Conservation (phyloP, 2,888 invertebrate genomes). For the Deroplatys truncata region DNA sequence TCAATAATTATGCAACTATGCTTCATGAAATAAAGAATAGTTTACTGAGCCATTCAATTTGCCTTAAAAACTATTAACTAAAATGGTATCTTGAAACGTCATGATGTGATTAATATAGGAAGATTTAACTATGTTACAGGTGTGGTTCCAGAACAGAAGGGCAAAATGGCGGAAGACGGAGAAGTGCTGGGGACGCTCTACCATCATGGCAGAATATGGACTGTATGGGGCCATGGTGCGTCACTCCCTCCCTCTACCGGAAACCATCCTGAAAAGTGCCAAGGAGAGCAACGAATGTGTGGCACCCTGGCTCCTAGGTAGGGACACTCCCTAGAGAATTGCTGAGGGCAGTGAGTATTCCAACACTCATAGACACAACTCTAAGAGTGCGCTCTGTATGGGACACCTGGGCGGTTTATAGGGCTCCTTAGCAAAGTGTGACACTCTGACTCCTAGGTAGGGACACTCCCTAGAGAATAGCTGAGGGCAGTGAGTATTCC, state of each 20-base stretch:
- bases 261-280: conserved; percentile 96
- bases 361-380: neutral
- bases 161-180: conserved; percentile 99
- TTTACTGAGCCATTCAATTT: no score
- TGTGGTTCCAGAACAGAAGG: conserved; percentile 98
- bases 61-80: no score
- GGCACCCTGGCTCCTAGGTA: conserved; percentile 99
- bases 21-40: no score
- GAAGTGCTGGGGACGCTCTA: conserved; percentile 98
- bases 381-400: neutral
- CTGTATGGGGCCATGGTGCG: conserved; percentile 99
- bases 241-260: conserved; percentile 96
- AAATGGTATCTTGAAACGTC: no score
- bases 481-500: neutral
- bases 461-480: neutral
- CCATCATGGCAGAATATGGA: conserved; percentile 99
- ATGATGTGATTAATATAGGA: neutral
- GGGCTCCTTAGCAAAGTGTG: no score
- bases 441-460: no score
- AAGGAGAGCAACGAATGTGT: conserved; percentile 90
- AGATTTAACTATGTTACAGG: conserved; percentile 56
- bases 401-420: neutral
- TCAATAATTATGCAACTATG: no score
- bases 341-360: conserved; percentile 6
- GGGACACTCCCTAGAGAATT: neutral